Evolutionary conservation across 2,888 invertebrate species (phyloP).

Genomic region (Papilio demoleus): DNA sequence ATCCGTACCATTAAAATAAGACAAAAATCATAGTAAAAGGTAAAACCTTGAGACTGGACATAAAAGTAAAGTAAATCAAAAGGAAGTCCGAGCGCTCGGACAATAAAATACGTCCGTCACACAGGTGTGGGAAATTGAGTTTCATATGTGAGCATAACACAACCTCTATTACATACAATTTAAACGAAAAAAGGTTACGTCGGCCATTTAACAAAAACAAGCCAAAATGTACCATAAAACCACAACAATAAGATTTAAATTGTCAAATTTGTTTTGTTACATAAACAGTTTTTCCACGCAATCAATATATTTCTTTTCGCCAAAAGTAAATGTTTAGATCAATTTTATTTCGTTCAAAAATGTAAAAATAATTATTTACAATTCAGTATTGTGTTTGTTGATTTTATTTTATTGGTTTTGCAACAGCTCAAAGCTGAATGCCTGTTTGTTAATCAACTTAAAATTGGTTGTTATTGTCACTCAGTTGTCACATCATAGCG

Average conservation of each 20-base stretch:
- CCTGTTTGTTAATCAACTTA: not conserved
- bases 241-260: not conserved
- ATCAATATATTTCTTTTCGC: constrained; percentile 17
- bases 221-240: not conserved
- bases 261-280: not conserved
- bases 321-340: constrained; percentile 9
- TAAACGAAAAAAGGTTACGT: constrained; percentile 26
- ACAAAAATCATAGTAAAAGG: too few relatives aligned
- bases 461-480: not conserved
- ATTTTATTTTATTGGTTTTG: not conserved
- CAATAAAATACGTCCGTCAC: constrained; percentile 35
- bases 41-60: constrained; percentile 6
- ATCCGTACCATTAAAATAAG: too few relatives aligned
- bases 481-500: not conserved
- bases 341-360: not conserved
- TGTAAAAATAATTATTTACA: not conserved
- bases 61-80: constrained; percentile 20
- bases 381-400: not conserved
- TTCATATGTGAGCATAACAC: constrained; percentile 33
- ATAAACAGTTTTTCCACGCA: constrained; percentile 6
- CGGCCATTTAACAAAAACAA: not conserved
- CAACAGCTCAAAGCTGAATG: not conserved
- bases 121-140: constrained; percentile 36
- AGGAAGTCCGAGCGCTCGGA: constrained; percentile 28
- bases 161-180: constrained; percentile 35